phyloP scores from a whole-genome alignment of 2,797 vertebrate genomes.

The Cryptoprocta ferox region DNA sequence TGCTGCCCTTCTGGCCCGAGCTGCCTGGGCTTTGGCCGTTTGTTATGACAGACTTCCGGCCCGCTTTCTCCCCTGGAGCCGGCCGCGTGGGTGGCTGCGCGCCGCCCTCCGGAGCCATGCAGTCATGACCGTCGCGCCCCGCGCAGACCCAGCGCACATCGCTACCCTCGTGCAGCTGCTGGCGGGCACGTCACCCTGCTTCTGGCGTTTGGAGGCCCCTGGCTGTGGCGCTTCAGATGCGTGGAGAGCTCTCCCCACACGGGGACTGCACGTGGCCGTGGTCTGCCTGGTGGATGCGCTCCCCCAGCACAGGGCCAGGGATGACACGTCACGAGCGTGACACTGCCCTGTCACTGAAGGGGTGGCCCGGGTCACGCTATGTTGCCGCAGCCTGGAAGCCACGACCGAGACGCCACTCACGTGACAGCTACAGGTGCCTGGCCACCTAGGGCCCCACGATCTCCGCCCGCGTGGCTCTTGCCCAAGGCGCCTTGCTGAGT shows the following conservation, averaged over 20 bases:
- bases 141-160: neutral
- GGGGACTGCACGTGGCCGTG: neutral
- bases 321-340: accelerated
- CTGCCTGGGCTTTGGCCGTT: neutral
- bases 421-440: neutral
- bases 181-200: accelerated
- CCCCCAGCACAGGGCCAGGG: neutral
- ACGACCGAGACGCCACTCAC: accelerated
- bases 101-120: accelerated
- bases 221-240: neutral
- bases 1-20: neutral
- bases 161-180: too few species aligned
- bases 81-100: neutral
- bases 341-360: neutral
- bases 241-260: neutral
- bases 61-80: neutral
- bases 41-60: neutral
- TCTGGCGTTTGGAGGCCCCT: neutral
- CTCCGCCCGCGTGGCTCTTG: neutral
- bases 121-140: neutral
- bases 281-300: neutral
- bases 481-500: too few species aligned
- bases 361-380: neutral
- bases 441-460: neutral
- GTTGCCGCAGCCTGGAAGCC: neutral